phyloP scores from a whole-genome alignment of 2,797 vertebrate species.

The Sebastes matsubarae region DNA sequence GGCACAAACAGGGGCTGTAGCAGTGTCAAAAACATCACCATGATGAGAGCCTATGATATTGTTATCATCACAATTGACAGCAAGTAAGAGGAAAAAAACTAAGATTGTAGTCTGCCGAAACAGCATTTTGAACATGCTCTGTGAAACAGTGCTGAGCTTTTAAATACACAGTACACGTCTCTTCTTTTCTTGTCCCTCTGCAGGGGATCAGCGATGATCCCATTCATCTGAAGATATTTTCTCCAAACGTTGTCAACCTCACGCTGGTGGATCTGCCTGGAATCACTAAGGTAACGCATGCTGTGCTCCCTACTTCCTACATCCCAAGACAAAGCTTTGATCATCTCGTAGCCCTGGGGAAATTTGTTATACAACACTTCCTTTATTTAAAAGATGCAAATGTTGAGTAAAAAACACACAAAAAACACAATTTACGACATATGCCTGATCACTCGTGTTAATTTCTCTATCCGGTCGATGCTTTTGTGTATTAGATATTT shows the following conservation, averaged over 20 bases:
- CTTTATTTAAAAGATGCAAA: background rate
- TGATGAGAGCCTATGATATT: background rate
- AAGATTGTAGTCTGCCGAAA: background rate
- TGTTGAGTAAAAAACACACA: conserved; percentile 10
- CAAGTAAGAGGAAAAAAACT: background rate
- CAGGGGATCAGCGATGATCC: conserved; percentile 98
- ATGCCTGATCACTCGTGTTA: conserved; percentile 1
- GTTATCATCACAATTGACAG: background rate
- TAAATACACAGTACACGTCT: background rate
- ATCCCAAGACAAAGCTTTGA: conserved; percentile 36
- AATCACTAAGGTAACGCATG: conserved; percentile 92
- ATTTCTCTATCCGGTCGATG: background rate
- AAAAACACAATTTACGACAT: background rate
- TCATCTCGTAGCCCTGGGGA: background rate
- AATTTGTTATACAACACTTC: background rate
- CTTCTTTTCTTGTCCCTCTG: conserved; percentile 10
- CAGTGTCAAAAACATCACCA: background rate
- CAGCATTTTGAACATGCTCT: background rate
- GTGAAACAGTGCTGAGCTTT: background rate
- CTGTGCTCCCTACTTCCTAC: background rate
- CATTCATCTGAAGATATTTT: conserved; percentile 98
- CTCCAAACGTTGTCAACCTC: conserved; percentile 95
- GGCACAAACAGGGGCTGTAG: background rate
- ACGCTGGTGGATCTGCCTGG: conserved; percentile 98
- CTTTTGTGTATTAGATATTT: conserved; percentile 15